These are phyloP conservation scores for Steatornis caripensis DNA, from an alignment of 2,113 vertebrate genomes.

Conservation along the genomic window DNA sequence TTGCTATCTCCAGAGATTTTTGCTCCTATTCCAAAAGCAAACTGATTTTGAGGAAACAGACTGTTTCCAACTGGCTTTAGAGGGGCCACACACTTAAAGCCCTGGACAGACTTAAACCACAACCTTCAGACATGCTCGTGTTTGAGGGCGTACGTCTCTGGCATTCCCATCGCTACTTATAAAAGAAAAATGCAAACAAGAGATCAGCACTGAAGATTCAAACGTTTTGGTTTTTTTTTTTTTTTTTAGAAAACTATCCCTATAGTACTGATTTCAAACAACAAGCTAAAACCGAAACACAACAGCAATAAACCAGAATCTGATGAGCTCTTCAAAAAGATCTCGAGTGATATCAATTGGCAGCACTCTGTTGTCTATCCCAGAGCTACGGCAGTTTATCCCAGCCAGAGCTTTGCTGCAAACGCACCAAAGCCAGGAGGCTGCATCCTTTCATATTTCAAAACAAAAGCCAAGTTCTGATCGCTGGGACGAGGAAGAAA, in stretches of 20 bases:
- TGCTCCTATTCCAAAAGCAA: constrained; percentile 69
- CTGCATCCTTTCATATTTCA: neutral
- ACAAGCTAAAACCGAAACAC: neutral
- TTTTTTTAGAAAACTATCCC: neutral
- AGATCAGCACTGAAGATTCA: neutral
- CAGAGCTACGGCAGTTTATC: constrained; percentile 1
- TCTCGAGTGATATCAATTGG: neutral
- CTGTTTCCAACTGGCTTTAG: constrained; percentile 74
- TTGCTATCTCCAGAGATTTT: constrained; percentile 72
- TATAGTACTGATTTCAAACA: constrained; percentile 23
- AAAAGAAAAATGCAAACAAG: neutral
- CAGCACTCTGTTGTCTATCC: constrained; percentile 27
- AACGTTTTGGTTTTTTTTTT: too few relatives aligned
- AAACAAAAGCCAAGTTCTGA: constrained; percentile 21
- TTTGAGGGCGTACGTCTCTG: neutral
- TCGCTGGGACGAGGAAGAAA: neutral
- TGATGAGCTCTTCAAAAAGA: constrained; percentile 60
- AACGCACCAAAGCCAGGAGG: neutral
- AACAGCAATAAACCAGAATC: neutral
- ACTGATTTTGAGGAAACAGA: constrained; percentile 74
- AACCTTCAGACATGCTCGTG: neutral
- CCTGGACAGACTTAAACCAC: neutral
- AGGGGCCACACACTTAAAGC: constrained; percentile 34
- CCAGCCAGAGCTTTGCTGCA: neutral
- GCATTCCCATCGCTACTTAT: neutral